Evolutionary conservation across 2,888 invertebrate species (phyloP).

Genomic region (Chymomyza caudatula): DNA sequence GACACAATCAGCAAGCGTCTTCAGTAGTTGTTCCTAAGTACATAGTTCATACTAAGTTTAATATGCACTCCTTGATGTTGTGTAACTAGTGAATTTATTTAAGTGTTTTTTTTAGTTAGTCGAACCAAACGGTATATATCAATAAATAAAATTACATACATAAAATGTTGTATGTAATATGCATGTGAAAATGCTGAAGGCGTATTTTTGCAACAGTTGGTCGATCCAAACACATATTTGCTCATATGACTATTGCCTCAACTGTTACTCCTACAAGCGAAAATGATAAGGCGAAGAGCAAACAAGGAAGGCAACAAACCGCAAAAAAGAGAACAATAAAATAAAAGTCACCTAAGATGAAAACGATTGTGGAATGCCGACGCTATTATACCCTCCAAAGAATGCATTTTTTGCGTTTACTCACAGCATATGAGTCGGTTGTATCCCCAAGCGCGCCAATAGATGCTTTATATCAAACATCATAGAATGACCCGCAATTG

Average conservation of each 20-base stretch:
- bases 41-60: conserved; percentile 24
- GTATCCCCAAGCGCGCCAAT: no score
- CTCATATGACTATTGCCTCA: neutral
- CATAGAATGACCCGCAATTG: no score
- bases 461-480: no score
- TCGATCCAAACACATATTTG: conserved; percentile 4
- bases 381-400: neutral
- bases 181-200: conserved; percentile 14
- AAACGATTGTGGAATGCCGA: neutral
- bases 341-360: neutral
- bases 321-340: neutral
- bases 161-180: conserved; percentile 5
- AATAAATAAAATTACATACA: conserved; percentile 24
- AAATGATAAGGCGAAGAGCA: conserved; percentile 1
- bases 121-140: neutral
- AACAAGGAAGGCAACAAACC: neutral
- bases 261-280: neutral
- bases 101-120: conserved; percentile 21
- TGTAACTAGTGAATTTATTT: conserved; percentile 43
- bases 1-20: conserved; percentile 73
- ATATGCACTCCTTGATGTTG: conserved; percentile 8
- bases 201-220: conserved; percentile 40
- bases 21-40: conserved; percentile 55
- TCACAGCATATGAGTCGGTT: neutral
- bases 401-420: neutral